Conservation (phyloP, 2,113 vertebrate genomes). For the Ploceus nigricollis region DNA sequence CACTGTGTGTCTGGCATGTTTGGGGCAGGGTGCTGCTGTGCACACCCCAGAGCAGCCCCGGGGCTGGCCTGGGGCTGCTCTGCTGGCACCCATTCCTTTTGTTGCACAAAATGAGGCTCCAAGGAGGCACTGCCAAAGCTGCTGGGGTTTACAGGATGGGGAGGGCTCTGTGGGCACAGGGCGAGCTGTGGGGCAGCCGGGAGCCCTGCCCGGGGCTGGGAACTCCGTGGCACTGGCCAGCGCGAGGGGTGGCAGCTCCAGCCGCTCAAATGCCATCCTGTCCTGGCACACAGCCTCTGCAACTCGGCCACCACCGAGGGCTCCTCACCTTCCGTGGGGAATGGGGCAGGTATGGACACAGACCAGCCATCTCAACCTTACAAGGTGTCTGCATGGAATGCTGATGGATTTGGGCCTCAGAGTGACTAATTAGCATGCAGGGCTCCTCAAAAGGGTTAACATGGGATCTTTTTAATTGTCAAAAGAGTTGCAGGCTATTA, state of each 20-base stretch:
- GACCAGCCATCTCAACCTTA: not conserved
- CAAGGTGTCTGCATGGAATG: not conserved
- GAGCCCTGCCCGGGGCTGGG: accelerated
- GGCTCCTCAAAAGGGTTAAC: conserved; percentile 75
- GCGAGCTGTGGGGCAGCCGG: not conserved
- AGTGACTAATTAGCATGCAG: conserved; percentile 55
- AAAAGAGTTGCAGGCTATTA: conserved; percentile 90
- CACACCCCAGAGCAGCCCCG: not conserved
- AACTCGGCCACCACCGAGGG: accelerated
- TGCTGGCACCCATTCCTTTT: not conserved
- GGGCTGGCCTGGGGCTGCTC: not conserved
- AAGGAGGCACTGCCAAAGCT: not conserved
- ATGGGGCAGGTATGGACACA: not conserved
- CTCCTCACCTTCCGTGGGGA: not conserved
- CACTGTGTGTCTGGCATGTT: not conserved
- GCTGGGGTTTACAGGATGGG: accelerated
- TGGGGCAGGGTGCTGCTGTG: conserved; percentile 35
- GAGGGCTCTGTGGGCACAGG: not conserved
- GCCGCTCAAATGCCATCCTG: accelerated
- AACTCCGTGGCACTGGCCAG: accelerated
- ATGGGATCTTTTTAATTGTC: conserved; percentile 80
- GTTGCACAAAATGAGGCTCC: not conserved
- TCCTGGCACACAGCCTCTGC: accelerated
- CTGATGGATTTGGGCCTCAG: conserved; percentile 1
- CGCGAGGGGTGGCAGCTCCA: accelerated